phyloP scores from a whole-genome alignment of 2,888 invertebrate species.

The Seladonia tumulorum region DNA sequence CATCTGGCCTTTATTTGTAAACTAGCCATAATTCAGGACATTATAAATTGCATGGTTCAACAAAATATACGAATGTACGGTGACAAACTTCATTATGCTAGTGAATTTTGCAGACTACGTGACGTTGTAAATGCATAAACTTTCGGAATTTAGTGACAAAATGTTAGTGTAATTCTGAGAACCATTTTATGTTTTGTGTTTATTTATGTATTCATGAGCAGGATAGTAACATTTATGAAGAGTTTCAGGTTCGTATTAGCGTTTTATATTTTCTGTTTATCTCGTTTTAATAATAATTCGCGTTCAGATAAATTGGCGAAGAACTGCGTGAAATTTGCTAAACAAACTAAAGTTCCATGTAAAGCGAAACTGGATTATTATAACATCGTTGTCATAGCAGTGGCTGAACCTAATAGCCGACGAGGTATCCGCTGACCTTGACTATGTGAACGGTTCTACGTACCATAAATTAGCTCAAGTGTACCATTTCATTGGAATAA shows the following conservation, averaged over 20 bases:
- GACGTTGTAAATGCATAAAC: background rate
- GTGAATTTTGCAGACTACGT: background rate
- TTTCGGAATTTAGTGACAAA: background rate
- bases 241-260: no score
- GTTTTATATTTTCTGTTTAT: background rate
- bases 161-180: background rate
- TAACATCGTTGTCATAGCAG: background rate
- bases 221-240: no score
- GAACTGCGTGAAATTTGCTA: background rate
- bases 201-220: no score
- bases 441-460: background rate
- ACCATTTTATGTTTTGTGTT: background rate
- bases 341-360: background rate
- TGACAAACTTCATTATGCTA: background rate
- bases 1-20: background rate
- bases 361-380: background rate
- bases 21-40: background rate
- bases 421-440: background rate
- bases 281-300: background rate
- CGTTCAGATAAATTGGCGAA: background rate
- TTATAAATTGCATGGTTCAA: background rate
- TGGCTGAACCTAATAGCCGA: background rate
- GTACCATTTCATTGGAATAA: background rate
- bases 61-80: background rate
- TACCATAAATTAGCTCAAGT: background rate